A percentile compares a stretch with the other conserved stretches of the same genome.
Evolutionary conservation across 37 sponge, comb jelly and placozoan species (phyloP).

Genomic region (Theonella swinhoei): DNA sequence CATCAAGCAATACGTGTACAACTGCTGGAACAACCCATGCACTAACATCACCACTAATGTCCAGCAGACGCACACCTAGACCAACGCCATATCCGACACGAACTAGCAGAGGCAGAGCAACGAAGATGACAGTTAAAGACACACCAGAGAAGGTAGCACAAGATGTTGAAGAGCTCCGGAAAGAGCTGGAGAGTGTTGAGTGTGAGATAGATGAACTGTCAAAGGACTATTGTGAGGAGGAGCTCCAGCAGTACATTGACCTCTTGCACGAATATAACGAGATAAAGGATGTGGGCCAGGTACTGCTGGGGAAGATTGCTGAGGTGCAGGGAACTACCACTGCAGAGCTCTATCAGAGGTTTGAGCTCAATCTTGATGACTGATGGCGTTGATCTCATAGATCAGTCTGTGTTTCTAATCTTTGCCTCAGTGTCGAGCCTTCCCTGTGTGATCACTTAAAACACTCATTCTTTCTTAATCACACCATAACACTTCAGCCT

Average conservation of each 20-base stretch:
- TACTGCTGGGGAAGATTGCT: conserved; percentile 88
- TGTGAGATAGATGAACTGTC: conserved; percentile 38
- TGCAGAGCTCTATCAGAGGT: conserved; percentile 52
- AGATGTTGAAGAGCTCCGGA: conserved; percentile 16
- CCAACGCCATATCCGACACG: not conserved
- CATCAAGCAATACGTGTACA: too few species aligned
- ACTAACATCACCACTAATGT: not conserved
- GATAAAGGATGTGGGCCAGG: conserved; percentile 85
- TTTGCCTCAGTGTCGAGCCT: not conserved
- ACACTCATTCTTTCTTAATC: too few species aligned
- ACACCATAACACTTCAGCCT: too few species aligned
- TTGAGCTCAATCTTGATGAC: conserved; percentile 62
- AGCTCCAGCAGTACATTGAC: conserved; percentile 80
- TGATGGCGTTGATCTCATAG: conserved; percentile 3
- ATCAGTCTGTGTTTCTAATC: not conserved
- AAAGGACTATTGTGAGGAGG: conserved; percentile 58
- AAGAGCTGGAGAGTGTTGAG: conserved; percentile 18
- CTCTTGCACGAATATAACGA: conserved; percentile 93
- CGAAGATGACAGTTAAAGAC: not conserved
- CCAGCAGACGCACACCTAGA: not conserved
- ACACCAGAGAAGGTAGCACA: not conserved
- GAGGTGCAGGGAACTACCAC: conserved; percentile 70
- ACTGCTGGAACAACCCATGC: not conserved
- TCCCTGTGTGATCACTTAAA: too few species aligned
- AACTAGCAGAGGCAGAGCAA: not conserved